Base-by-base conservation (phyloP, 2,888 invertebrate species). In the Xestia xanthographa region DNA sequence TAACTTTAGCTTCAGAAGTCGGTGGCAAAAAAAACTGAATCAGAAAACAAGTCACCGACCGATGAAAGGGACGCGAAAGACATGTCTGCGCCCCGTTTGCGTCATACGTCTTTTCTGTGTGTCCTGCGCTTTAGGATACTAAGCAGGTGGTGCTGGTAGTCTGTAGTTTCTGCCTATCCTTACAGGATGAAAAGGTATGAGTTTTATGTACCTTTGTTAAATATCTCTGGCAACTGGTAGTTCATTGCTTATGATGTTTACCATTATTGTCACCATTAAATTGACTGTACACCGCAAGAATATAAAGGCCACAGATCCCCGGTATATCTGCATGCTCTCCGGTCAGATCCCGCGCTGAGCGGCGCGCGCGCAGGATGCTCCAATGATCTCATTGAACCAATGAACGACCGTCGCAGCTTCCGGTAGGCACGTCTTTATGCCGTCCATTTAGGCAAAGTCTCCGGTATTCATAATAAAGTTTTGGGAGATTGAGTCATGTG, bases 361-460 rank as follows among this genome's bases (percentile, higher is more conserved):
- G 79, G 80, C 89, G 85, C 83, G 72, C 86, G 89, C 91, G 89
- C 93, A 91, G 93, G 93, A 93, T 90, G 92, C 85, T 83, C 87
- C 92, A 93, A 93, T 93, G 92, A 92, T 91, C 93, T 94, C 94
- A 93, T 93, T 94, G 92, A 85, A 82, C 80, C 93, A 94, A 94
- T 94, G 89, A 87, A 88, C 83, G 91, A 82, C 89, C 89, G 89
- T 81, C 90, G 88, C 88, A 80, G 87, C 88, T 90, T 94, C 94
- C 94, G 92, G 88, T 85, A 85, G 82, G 85, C 86, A 62, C 82
- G 85, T 89, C 84, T 86, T 88, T 84, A 83, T 80, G 53, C 62
- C 56, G 38, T 77, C 66, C 53, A 75, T 71, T 84, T 81, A 88
- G 79, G 77, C 77, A 71, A 77, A 82, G 88, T 87, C 85, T 78